A percentile compares a stretch with the other conserved stretches of the same genome.
These are phyloP conservation scores for Chloroceryle inda DNA, from an alignment of 2,797 vertebrate species.

Conservation along the genomic window DNA sequence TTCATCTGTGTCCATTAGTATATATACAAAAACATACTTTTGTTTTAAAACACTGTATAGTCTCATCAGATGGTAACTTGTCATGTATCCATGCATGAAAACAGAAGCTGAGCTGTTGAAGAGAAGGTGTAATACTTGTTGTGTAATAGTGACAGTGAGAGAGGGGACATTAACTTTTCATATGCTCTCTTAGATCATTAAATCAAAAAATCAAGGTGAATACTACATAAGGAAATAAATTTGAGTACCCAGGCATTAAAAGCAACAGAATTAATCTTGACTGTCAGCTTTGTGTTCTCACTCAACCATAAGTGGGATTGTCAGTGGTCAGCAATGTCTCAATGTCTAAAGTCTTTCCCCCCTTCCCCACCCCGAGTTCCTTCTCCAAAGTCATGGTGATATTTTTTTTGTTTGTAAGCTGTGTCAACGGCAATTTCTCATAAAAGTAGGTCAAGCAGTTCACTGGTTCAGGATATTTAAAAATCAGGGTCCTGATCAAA, in stretches of 20 bases:
- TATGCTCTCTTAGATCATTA: background rate
- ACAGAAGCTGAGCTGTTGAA: background rate
- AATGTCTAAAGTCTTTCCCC: no score
- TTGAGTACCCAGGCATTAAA: background rate
- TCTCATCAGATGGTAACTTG: background rate
- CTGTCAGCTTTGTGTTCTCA: background rate
- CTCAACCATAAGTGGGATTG: background rate
- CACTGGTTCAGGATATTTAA: background rate
- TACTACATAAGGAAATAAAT: background rate
- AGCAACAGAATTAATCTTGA: background rate
- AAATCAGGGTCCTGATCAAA: background rate
- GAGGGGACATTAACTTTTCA: background rate
- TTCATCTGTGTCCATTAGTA: background rate
- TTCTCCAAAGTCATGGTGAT: background rate
- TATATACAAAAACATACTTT: background rate
- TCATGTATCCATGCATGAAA: background rate
- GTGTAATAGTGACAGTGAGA: background rate
- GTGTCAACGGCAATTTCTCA: background rate
- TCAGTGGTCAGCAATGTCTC: background rate
- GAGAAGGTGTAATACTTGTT: background rate
- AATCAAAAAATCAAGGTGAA: background rate
- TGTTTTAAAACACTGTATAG: background rate
- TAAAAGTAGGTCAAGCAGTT: background rate
- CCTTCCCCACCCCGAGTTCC: background rate
- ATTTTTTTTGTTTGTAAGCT: background rate